Percentiles rank a stretch among this genome's conserved stretches.
Conservation (phyloP, 2,113 vertebrate genomes). For the Pterocles burchelli region DNA sequence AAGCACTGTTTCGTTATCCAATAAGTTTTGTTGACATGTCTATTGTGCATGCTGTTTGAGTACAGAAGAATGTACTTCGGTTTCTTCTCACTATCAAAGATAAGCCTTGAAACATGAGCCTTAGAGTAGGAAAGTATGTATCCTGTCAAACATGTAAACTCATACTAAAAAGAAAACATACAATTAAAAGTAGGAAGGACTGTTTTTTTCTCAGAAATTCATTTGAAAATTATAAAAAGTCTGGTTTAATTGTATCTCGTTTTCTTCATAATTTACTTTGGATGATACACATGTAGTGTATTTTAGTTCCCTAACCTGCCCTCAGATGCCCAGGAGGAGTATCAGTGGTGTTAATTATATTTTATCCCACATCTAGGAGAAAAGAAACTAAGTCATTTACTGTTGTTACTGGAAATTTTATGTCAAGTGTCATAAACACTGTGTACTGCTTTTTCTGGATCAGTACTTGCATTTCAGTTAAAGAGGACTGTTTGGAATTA, state of each 20-base stretch:
- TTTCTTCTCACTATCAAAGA: not conserved
- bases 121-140: not conserved
- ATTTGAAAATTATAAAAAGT: not conserved
- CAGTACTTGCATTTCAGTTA: not conserved
- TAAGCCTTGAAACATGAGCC: not conserved
- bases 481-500: not conserved
- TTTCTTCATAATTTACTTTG: not conserved
- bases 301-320: not conserved
- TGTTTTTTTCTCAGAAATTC: not conserved
- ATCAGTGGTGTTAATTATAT: not conserved
- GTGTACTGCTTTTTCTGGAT: not conserved
- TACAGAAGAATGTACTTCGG: not conserved
- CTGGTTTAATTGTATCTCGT: not conserved
- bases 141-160: not conserved
- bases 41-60: not conserved
- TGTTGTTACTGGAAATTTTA: not conserved
- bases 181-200: not conserved
- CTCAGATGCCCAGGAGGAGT: not conserved
- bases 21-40: constrained; percentile 26
- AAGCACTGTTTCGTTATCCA: not conserved
- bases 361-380: not conserved
- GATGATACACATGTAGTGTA: not conserved
- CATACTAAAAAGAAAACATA: not conserved
- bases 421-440: not conserved
- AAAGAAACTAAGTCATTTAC: not conserved